A percentile compares a stretch with the other conserved stretches of the same genome.
phyloP scores from a whole-genome alignment of 2,888 invertebrate genomes.

The Eristalis pertinax region DNA sequence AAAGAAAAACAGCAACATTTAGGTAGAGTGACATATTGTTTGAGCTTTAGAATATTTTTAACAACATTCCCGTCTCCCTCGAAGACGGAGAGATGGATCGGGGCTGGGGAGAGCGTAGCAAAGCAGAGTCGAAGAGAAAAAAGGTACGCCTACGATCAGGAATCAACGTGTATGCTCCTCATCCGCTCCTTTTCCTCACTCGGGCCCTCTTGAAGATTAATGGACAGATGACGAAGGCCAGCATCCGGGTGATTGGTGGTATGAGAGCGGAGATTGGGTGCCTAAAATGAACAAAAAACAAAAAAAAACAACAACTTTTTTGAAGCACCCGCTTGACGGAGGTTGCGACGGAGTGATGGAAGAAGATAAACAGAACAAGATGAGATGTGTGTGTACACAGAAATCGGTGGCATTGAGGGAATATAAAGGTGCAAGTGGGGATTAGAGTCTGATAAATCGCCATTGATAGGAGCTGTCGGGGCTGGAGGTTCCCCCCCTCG shows the following conservation, averaged over 20 bases:
- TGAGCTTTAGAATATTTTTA: constrained; percentile 18
- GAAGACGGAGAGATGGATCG: too few species aligned
- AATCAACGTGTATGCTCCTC: constrained; percentile 6
- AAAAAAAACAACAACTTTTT: neutral
- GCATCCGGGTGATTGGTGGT: neutral
- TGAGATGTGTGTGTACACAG: neutral
- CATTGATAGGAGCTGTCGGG: constrained; percentile 8
- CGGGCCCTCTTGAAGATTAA: constrained; percentile 17
- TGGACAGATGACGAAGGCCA: constrained; percentile 33
- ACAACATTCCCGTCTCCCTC: neutral
- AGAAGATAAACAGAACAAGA: neutral
- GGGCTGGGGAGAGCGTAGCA: too few species aligned
- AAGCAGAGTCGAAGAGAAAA: neutral
- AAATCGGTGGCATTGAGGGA: constrained; percentile 12
- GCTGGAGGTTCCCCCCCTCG: neutral
- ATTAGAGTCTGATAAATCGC: constrained; percentile 26
- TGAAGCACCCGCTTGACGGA: neutral
- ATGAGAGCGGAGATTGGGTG: neutral
- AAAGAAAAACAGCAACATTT: constrained; percentile 15
- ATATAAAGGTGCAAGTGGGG: constrained; percentile 4
- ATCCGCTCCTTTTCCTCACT: neutral
- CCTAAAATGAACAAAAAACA: neutral
- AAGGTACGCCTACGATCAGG: constrained; percentile 11
- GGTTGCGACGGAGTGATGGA: neutral
- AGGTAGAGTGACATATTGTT: constrained; percentile 28